Evolutionary conservation across 1,140 invertebrate species (phyloP), one percentile per base, ranked within the genome.

Genomic region (Drosophila ironensis): DNA sequence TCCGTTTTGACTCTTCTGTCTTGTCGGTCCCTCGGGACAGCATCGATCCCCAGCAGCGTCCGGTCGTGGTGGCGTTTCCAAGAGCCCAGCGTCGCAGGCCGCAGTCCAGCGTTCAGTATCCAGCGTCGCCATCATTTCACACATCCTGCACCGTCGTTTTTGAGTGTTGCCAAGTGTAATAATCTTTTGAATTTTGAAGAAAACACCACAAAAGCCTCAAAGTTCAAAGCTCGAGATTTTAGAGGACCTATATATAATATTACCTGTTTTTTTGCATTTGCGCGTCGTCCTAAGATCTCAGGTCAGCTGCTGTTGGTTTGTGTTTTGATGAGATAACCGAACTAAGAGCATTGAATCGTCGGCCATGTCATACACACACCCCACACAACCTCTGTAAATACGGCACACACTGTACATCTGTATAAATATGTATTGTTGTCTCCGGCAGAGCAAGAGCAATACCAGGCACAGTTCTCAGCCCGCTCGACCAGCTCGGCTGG

Each of bases 401-500:
- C 45, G 27, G 35, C 37, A 47, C 22, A 63, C 72, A 52, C 1
- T 16, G 5, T 8, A 16, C 47, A 41, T 69, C 48, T 70, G 54
- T 82, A 68, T 82, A 70, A 72, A 70, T 86, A 72, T 76, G 64
- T 72, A 72, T 73, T 53, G 46, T 70, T 73, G 66, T 84, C 56
- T 75, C 68, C 57, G 64, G 67, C 86, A 88, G 86, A 88, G 73
- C 80, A 88, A 88, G 86, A 88, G 75, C 86, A 88, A 88, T 88
- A 88, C 84, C 81, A 75, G 74, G 78, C 77, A 73, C 84, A 84
- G 68, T 88, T 81, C 71, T 76, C 74, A 60, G 78, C 81, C 67
- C 75, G 71, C 71, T 80, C 76, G 67, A 81, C 74, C 57, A 74
- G 80, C 33, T 86, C 80, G 52, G 66, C 80, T 80, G 77, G 74